Evolutionary conservation across 1,140 invertebrate genomes (phyloP).

Genomic region (Telenomus remus): DNA sequence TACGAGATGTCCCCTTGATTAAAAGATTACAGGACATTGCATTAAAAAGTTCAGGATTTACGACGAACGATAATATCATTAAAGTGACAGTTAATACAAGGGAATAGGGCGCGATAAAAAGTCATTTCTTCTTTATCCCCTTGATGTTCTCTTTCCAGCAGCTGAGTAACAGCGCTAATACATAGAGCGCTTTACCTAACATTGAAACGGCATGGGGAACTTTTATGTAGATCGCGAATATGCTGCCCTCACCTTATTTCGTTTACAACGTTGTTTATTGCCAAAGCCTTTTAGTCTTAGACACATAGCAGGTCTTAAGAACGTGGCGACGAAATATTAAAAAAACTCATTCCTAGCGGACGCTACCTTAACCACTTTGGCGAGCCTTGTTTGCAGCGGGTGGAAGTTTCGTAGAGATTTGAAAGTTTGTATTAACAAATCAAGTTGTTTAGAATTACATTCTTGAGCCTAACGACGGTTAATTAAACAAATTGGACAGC

Average conservation of each 20-base stretch:
- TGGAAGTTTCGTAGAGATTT: slow-evolving; percentile 49
- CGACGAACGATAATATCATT: slow-evolving; percentile 65
- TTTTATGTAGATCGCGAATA: slow-evolving; percentile 64
- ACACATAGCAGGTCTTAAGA: slow-evolving; percentile 55
- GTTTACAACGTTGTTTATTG: slow-evolving; percentile 71
- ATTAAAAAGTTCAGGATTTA: slow-evolving; percentile 56
- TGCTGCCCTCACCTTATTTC: slow-evolving; percentile 66
- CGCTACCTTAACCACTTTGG: slow-evolving; percentile 50
- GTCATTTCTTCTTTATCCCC: slow-evolving; percentile 55
- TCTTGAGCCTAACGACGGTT: too few relatives aligned
- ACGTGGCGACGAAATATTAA: slow-evolving; percentile 57
- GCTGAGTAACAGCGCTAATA: slow-evolving; percentile 64
- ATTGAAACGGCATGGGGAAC: slow-evolving; percentile 43
- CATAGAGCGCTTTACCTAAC: slow-evolving; percentile 58
- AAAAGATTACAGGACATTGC: slow-evolving; percentile 43
- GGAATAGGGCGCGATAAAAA: slow-evolving; percentile 52
- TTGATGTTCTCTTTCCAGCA: slow-evolving; percentile 37
- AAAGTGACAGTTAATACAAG: slow-evolving; percentile 63
- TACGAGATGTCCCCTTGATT: too few relatives aligned
- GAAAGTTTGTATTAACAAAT: slow-evolving; percentile 51
- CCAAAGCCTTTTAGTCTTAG: slow-evolving; percentile 73
- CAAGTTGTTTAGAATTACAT: too few relatives aligned
- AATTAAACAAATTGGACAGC: too few relatives aligned
- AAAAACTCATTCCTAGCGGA: slow-evolving; percentile 52
- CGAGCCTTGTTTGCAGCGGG: slow-evolving; percentile 41